A percentile compares a stretch with the other conserved stretches of the same genome.
Evolutionary conservation across 1,140 invertebrate genomes (phyloP).

Genomic region (Dreissena polymorpha): DNA sequence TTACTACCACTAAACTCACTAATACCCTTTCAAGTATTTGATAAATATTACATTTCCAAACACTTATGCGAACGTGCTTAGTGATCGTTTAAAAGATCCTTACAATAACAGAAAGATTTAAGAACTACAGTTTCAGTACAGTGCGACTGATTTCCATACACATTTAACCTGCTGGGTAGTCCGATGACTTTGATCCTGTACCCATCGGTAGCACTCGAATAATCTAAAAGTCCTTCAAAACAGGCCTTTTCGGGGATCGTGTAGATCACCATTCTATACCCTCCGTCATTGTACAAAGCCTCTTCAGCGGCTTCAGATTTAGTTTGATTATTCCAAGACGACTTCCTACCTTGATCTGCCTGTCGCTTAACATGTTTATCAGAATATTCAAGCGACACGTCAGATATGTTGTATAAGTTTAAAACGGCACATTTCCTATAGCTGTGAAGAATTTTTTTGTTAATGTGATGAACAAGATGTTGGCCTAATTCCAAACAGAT

Average conservation of each 20-base stretch:
- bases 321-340: conserved; percentile 24
- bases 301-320: conserved; percentile 16
- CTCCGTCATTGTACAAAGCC: conserved; percentile 28
- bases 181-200: conserved; percentile 19
- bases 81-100: no score
- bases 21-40: no score
- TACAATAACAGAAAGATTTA: no score
- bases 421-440: conserved; percentile 51
- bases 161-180: conserved; percentile 33
- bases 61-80: no score
- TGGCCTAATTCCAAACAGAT: no score
- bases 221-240: conserved; percentile 71
- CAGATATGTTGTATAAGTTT: conserved; percentile 27
- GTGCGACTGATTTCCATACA: conserved; percentile 54
- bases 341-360: conserved; percentile 47
- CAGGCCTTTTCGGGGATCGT: conserved; percentile 69
- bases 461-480: no score
- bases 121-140: neutral
- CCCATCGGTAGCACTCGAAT: neutral
- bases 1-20: no score
- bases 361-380: conserved; percentile 11
- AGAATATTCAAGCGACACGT: conserved; percentile 58
- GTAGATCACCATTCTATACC: conserved; percentile 63
- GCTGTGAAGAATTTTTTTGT: neutral
- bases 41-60: no score